Evolutionary conservation across 2,113 vertebrate genomes (phyloP).

Genomic region (Dasyprocta punctata): DNA sequence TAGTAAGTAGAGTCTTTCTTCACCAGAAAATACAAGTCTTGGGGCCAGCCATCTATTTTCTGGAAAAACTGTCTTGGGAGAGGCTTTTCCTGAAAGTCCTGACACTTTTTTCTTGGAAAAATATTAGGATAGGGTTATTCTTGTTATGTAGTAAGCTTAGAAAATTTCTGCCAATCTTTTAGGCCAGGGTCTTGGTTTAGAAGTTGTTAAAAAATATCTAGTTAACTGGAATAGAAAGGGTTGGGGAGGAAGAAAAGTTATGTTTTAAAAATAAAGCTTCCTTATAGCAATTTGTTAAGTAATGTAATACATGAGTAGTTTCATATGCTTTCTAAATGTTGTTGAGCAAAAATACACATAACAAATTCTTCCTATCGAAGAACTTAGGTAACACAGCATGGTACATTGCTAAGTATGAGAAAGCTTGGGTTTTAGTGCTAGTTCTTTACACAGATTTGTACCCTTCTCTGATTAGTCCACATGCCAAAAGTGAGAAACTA

Average conservation of each 20-base stretch:
- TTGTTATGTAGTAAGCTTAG: neutral
- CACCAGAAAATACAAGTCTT: constrained; percentile 47
- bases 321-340: neutral
- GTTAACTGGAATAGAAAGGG: neutral
- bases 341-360: neutral
- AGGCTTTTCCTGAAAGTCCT: neutral
- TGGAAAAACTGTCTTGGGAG: neutral
- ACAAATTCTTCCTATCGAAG: neutral
- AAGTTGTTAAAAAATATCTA: constrained; percentile 51
- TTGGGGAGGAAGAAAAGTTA: neutral
- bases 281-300: neutral
- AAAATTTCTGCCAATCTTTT: neutral
- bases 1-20: neutral
- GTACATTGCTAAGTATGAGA: neutral
- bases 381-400: neutral
- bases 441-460: neutral
- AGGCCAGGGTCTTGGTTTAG: constrained; percentile 20
- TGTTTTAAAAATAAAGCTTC: constrained; percentile 50
- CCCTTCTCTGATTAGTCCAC: neutral
- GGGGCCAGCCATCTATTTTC: neutral
- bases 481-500: neutral
- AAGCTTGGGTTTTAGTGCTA: neutral
- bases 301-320: neutral
- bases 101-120: neutral
- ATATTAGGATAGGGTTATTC: constrained; percentile 31